Evolutionary conservation across 2,888 invertebrate species (phyloP).

Genomic region (Apantesis nais): DNA sequence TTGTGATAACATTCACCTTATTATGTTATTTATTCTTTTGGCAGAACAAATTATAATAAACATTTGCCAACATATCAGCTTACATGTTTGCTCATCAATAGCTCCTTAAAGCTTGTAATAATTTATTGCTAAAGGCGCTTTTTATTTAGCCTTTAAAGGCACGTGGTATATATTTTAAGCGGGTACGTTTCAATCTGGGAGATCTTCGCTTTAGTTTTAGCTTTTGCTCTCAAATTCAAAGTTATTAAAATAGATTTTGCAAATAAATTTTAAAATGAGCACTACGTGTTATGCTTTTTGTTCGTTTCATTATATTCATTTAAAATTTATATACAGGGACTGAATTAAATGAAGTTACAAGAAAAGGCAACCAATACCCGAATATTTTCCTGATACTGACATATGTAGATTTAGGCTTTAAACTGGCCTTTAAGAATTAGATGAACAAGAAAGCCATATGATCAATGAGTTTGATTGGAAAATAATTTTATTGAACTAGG

Average conservation of each 20-base stretch:
- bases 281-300: neutral
- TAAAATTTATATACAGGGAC: neutral
- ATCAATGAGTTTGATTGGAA: no score
- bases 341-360: no score
- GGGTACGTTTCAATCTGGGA: constrained; percentile 78
- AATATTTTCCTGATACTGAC: no score
- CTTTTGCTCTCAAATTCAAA: constrained; percentile 47
- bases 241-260: constrained; percentile 37
- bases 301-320: neutral
- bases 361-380: no score
- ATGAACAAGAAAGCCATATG: no score
- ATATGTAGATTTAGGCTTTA: no score
- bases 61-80: neutral
- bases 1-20: neutral
- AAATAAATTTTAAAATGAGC: constrained; percentile 28
- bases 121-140: constrained; percentile 75
- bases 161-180: constrained; percentile 76
- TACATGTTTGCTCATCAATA: constrained; percentile 17
- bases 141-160: constrained; percentile 68
- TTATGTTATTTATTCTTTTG: neutral
- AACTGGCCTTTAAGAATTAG: no score
- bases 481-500: no score
- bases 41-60: neutral
- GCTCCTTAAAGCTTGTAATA: constrained; percentile 57
- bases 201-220: constrained; percentile 69